Percentiles rank a stretch among this genome's conserved stretches.
These are phyloP conservation scores for Dryobates pubescens DNA, from an alignment of 2,797 vertebrate species.

Conservation along the genomic window DNA sequence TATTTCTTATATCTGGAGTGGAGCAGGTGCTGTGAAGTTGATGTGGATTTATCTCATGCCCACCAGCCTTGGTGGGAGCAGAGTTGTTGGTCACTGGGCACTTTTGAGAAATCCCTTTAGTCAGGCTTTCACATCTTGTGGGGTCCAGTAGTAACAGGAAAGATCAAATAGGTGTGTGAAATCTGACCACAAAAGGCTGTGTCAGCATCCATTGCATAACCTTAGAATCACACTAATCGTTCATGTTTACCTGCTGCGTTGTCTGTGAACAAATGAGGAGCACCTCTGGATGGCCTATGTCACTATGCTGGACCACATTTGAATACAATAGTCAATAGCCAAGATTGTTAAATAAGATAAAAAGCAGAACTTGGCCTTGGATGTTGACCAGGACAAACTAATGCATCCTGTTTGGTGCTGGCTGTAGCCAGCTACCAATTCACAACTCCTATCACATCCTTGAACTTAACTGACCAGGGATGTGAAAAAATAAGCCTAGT, in stretches of 20 bases:
- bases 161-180: background rate
- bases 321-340: conserved; percentile 17
- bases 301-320: background rate
- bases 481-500: background rate
- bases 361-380: background rate
- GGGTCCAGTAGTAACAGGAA: background rate
- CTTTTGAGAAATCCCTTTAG: background rate
- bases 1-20: background rate
- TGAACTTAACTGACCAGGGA: background rate
- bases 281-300: background rate
- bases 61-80: background rate
- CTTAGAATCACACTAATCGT: background rate
- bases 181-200: background rate
- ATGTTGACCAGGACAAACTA: conserved; percentile 10
- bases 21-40: background rate
- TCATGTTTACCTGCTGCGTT: background rate
- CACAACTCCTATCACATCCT: background rate
- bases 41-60: background rate
- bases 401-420: conserved; percentile 32
- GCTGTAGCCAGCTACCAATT: background rate
- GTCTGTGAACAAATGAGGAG: background rate
- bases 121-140: background rate
- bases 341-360: background rate
- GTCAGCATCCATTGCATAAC: background rate
- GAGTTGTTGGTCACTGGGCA: background rate